Percentiles rank a stretch among this genome's conserved stretches.
phyloP scores from a whole-genome alignment of 2,797 vertebrate genomes.

The Sitta carolinensis region DNA sequence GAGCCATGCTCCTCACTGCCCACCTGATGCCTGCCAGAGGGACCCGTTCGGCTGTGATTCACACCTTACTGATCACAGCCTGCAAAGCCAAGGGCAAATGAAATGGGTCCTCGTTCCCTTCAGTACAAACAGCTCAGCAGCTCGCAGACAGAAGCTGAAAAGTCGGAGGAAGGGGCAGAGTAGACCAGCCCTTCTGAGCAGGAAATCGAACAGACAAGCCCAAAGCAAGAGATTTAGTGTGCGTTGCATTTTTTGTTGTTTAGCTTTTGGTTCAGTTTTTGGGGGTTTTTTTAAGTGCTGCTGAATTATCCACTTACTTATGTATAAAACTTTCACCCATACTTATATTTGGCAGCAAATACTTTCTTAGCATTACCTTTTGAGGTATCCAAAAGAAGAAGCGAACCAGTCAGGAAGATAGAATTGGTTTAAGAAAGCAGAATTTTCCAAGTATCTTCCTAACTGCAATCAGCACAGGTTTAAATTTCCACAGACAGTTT shows the following conservation, averaged over 20 bases:
- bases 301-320: background rate
- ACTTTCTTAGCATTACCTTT: background rate
- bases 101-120: background rate
- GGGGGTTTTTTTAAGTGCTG: background rate
- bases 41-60: background rate
- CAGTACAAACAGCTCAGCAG: background rate
- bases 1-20: background rate
- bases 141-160: background rate
- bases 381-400: background rate
- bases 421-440: background rate
- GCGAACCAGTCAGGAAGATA: background rate
- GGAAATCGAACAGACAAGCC: background rate
- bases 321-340: background rate
- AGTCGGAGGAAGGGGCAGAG: background rate
- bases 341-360: background rate
- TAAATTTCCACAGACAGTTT: background rate
- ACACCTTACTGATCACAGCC: background rate
- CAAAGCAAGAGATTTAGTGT: background rate
- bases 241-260: rapidly evolving
- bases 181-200: background rate
- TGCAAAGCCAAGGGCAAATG: background rate
- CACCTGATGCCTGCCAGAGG: background rate
- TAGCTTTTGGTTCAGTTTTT: background rate
- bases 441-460: background rate
- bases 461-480: background rate